phyloP scores from a whole-genome alignment of 35 echinoderm and acorn worm species.

The Chiridota heheva region DNA sequence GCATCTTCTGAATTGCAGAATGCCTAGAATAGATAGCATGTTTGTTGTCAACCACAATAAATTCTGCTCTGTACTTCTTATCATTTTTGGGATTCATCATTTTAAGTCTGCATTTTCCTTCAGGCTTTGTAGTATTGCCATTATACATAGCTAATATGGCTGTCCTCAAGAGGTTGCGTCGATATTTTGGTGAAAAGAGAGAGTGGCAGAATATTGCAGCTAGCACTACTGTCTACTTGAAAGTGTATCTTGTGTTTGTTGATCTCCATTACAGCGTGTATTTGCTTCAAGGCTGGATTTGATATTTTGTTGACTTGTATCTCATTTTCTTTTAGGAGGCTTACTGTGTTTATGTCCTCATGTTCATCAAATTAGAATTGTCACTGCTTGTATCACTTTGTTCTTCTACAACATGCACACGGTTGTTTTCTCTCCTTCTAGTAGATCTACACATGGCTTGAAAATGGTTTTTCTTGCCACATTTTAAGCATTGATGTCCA shows the following conservation, averaged over 20 bases:
- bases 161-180: not conserved
- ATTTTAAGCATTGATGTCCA: too few relatives aligned
- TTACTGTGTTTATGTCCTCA: not conserved
- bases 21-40: conserved; percentile 36
- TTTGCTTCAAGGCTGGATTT: too few relatives aligned
- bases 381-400: too few relatives aligned
- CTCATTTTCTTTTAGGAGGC: too few relatives aligned
- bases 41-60: conserved; percentile 37
- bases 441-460: too few relatives aligned
- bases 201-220: conserved; percentile 51
- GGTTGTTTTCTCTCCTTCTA: too few relatives aligned
- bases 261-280: too few relatives aligned
- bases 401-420: too few relatives aligned
- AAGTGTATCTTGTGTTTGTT: too few relatives aligned
- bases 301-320: too few relatives aligned
- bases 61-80: conserved; percentile 53
- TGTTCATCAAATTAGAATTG: too few relatives aligned
- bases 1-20: conserved; percentile 54
- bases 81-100: conserved; percentile 63
- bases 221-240: conserved; percentile 56
- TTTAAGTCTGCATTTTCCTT: conserved; percentile 49
- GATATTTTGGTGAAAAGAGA: not conserved
- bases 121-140: conserved; percentile 15
- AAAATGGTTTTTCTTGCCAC: too few relatives aligned
- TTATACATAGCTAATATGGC: conserved; percentile 69